Base-by-base conservation (phyloP, 1,140 invertebrate species). In the Anoplophora glabripennis region DNA sequence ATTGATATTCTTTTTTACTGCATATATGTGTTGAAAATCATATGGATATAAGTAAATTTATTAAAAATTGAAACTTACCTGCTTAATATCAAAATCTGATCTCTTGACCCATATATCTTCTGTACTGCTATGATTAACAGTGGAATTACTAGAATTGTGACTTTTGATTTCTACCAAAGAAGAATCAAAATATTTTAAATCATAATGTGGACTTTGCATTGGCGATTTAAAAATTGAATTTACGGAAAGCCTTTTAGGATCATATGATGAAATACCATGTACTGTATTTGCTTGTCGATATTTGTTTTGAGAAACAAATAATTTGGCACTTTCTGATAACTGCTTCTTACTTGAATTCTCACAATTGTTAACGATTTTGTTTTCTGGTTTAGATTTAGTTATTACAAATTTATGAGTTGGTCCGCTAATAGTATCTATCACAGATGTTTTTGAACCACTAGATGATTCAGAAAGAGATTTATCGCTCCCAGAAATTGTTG, bases 131-230 rank as follows among this genome's bases (percentile, higher is more conserved):
- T 79, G 77, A 66, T 86, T 83, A 8, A 87, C 72, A 0, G 84
- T 84, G 36, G 81, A 80, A 47, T 81, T 79, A 63, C 83, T 88
- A 53, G 84, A 85, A 1, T 84, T 83, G 18, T 84, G 83, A 58
- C 86, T 87, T 69, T 88, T 88, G 77, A 92, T 90, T 75, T 90
- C 88, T 56, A 92, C 86, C 53, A 92, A 76, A 59, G 87, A 89
- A 60, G 84, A 85, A 73, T 91, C 89, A 69, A 91, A 91, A 77
- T 89, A 92, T 57, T 85, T 80, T 63, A 87, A 87, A 72, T 90
- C 89, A 36, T 88, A 78, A 74, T 91, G 89, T 36, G 87, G 86
- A 76, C 79, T 85, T 60, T 78, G 81, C 64, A 80, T 73, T 44
- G 79, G 80, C 36, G 70, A 62, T 12, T 48, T 66, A 68, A 82